phyloP scores from a whole-genome alignment of 2,888 invertebrate species.

The Chymomyza caudatula region DNA sequence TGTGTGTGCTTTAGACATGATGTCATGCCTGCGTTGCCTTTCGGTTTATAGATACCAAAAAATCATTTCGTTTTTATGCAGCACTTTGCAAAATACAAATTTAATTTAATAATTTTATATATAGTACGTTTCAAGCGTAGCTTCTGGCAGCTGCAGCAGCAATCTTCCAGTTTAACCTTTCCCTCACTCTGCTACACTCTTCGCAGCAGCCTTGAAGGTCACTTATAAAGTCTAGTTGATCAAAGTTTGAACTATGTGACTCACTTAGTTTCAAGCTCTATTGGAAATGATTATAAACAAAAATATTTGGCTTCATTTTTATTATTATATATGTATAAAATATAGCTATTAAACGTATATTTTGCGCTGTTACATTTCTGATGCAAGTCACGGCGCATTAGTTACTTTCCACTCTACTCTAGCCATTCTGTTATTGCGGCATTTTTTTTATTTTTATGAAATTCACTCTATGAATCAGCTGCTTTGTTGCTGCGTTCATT shows the following conservation, averaged over 20 bases:
- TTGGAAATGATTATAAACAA: too few species aligned
- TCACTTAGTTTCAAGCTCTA: too few species aligned
- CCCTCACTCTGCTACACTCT: background rate
- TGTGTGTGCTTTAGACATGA: background rate
- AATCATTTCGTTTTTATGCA: background rate
- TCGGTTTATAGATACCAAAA: background rate
- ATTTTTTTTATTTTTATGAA: background rate
- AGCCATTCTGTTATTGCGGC: background rate
- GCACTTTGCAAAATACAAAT: background rate
- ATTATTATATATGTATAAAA: background rate
- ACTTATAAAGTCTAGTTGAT: background rate
- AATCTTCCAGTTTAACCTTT: background rate
- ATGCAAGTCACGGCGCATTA: background rate
- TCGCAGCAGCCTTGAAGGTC: background rate
- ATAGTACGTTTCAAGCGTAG: too few species aligned
- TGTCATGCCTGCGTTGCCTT: background rate
- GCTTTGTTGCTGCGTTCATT: conserved; percentile 32
- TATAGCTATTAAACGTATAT: too few species aligned
- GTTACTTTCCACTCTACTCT: background rate
- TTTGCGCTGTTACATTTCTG: too few species aligned
- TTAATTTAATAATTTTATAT: too few species aligned
- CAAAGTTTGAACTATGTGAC: background rate
- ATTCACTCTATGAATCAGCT: background rate
- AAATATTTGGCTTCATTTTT: background rate
- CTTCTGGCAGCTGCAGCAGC: too few species aligned